Base-by-base conservation (phyloP, 2,888 invertebrate species). In the Acanthopleura granulata region DNA sequence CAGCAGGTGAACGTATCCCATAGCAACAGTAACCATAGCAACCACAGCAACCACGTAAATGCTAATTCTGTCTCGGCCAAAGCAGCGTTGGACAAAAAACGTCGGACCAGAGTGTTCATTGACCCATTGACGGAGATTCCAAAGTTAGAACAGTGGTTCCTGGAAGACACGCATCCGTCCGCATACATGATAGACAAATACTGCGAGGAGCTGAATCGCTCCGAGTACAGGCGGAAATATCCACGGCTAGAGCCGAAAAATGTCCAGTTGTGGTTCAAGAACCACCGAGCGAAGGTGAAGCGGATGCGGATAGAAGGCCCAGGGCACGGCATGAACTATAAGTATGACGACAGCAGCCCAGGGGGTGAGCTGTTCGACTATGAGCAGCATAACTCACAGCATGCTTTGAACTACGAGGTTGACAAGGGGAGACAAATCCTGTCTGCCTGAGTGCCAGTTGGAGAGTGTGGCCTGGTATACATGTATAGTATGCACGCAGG, bases 251-350 rank as follows among this genome's bases (percentile, higher is more conserved):
- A 99, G 91, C 97, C 98, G 66, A 99, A 99, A 92, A 99, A 99
- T 90, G 98, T 99, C 82, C 99, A 99, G 91, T 97, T 99, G 91
- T 99, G 99, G 99, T 99, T 98, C 92, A 98, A 98, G 91, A 99
- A 99, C 90, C 94, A 99, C 66, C 93, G 99, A 76, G 99, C 99
- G 84, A 99, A 99, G 92, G 97, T 97, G 91, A 99, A 99, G 92
- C 93, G 99, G 77, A 93, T 98, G 85, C 79, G 86, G 70, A 62
- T 85, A 40, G 82, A 71, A 49, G 49, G 71, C n/a, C 16, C 49
- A 71, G 66, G 27, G 29, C 27, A 27, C 3, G 29, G 29, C 29
- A 6, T 66, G 22, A 27, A 25, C 22, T 66, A 66, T 27, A 22
- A 66, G 14, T 66, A 66, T 66, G 66, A 27, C 15, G 66, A 74